Percentiles rank a stretch among this genome's conserved stretches.
Conservation (phyloP, 2,797 vertebrate species). For the Perodicticus potto region DNA sequence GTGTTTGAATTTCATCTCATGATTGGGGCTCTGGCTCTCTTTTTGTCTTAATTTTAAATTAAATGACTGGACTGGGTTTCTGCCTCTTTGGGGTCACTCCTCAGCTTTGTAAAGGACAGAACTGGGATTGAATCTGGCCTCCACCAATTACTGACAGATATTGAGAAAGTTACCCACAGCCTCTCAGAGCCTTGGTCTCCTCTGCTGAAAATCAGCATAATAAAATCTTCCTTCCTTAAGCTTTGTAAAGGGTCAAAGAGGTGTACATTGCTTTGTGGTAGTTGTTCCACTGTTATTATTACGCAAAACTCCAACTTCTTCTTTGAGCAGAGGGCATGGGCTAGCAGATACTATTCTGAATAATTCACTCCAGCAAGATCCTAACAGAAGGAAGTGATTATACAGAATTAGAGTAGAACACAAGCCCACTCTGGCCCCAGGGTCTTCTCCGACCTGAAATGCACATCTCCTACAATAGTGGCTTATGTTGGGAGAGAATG, state of each 20-base stretch:
- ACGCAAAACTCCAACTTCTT: not conserved
- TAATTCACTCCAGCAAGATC: not conserved
- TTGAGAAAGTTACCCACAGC: too few species aligned
- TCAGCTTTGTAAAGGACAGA: not conserved
- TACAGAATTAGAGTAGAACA: not conserved
- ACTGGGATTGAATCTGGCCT: not conserved
- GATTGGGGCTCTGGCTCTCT: not conserved
- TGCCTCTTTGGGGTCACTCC: not conserved
- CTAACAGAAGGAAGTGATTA: not conserved
- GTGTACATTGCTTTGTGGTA: not conserved
- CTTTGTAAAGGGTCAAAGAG: not conserved
- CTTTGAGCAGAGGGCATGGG: not conserved
- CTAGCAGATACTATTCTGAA: not conserved
- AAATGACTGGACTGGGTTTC: not conserved
- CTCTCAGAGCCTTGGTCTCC: not conserved
- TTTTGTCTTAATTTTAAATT: not conserved
- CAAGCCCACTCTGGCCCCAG: not conserved
- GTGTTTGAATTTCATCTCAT: not conserved
- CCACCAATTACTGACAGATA: not conserved
- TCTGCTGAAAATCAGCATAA: not conserved
- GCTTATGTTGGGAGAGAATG: not conserved
- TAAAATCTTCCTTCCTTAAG: not conserved
- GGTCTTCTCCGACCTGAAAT: constrained; percentile 1
- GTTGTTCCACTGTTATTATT: not conserved
- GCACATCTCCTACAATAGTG: not conserved